Percentiles rank a stretch among this genome's conserved stretches.
These are phyloP conservation scores for Phalacrocorax carbo DNA, from an alignment of 2,113 vertebrate genomes.

Conservation along the genomic window DNA sequence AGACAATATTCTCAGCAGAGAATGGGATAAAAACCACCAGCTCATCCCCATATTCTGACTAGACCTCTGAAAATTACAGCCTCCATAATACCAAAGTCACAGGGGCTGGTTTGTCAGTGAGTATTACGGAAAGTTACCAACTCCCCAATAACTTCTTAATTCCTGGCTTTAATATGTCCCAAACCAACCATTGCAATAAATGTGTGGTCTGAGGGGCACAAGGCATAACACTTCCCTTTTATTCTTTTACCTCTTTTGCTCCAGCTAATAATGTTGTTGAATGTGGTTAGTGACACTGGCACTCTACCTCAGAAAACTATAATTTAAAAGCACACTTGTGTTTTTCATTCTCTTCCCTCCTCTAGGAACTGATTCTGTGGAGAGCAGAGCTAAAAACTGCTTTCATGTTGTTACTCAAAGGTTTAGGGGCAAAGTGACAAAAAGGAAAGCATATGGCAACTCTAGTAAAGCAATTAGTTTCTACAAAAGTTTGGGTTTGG, in stretches of 20 bases:
- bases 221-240: neutral
- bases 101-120: too few species aligned
- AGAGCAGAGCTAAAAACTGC: neutral
- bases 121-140: neutral
- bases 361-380: neutral
- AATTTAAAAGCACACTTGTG: neutral
- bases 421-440: neutral
- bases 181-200: neutral
- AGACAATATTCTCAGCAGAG: neutral
- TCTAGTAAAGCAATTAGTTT: neutral
- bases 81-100: too few species aligned
- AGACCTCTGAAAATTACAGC: neutral
- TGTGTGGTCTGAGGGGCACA: neutral
- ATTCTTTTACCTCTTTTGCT: neutral
- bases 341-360: neutral
- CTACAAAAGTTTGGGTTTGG: neutral
- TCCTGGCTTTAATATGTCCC: neutral
- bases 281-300: neutral
- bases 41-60: neutral
- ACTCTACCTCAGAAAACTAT: neutral
- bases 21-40: neutral
- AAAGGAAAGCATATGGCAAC: neutral
- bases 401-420: neutral
- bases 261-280: neutral
- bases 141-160: neutral